Base-by-base conservation (phyloP, 2,888 invertebrate genomes). In the Drosophila birchii region DNA sequence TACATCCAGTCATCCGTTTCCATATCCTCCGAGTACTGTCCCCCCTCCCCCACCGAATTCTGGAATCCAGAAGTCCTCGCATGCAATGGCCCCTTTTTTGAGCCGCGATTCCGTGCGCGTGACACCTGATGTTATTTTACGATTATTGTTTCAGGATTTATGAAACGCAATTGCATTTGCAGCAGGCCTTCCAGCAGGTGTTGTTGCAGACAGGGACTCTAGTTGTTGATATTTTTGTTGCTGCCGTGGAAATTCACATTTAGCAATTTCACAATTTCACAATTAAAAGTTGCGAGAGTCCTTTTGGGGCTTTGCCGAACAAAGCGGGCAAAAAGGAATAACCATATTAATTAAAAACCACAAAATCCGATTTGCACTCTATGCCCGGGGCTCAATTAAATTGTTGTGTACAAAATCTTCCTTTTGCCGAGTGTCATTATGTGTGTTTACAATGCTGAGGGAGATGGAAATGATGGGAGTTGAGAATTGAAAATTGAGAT, bases 121-220 rank as follows among this genome's bases (percentile, higher is more conserved):
- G 86, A 87, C 85, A 85, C 89, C 82, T 87, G 85, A 85, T 87
- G 86, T 87, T 85, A 85, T 89, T 85, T 87, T 89, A 85, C 69
- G 89, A 87, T 85, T 85, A 85, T 85, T 85, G 89, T 89, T 85
- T 85, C 89, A 80, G 87, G 87, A 85, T 89, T 87, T 84, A 86
- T 86, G 85, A 78, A 86, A 81, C 76, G 80, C 86, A 80, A 85
- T 85, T 87, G 83, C 86, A 81, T 71, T 78, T 81, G 78, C 81
- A 79, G 81, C 71, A 80, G 67, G 79, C 78, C 69, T 2, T 5
- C 12, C 32, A n/a, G 63, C 71, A 71, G 71, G 72, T 73, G 62
- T 44, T 54, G 54, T 58, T 69, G 61, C 11, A 47, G 58, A 55
- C 9, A 49, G 39, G 38, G 3, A 23, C 36, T 53, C 36, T 18